Conservation (phyloP, 2,797 vertebrate species). For the Neoniphon sammara region DNA sequence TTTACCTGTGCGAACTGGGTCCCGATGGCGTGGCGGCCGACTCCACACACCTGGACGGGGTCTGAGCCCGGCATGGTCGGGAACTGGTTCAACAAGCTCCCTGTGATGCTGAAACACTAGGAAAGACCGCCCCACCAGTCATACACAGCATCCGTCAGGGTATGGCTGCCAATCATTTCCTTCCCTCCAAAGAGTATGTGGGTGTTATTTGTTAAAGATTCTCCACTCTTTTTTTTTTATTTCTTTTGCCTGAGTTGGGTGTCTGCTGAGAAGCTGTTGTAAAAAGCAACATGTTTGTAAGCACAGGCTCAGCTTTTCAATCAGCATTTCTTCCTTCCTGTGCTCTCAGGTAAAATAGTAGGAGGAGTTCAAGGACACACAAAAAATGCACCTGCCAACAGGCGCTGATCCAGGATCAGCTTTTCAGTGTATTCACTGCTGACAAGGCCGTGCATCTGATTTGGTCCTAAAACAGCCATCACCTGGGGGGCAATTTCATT, state of each 20-base stretch:
- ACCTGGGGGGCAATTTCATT: neutral
- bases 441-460: neutral
- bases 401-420: neutral
- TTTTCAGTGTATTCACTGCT: neutral
- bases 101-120: too few species aligned
- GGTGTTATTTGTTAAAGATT: neutral
- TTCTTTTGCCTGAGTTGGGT: neutral
- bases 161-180: too few species aligned
- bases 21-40: constrained; percentile 81
- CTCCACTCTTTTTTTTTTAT: neutral
- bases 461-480: neutral
- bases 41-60: constrained; percentile 80
- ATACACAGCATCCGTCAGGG: too few species aligned
- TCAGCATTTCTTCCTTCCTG: neutral
- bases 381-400: neutral
- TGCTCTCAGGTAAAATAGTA: neutral
- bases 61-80: constrained; percentile 23
- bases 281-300: neutral
- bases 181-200: too few species aligned
- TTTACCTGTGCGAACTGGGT: constrained; percentile 94
- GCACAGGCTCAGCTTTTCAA: neutral
- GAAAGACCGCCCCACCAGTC: too few species aligned
- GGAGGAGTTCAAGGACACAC: too few species aligned
- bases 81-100: too few species aligned
- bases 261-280: neutral